Evolutionary conservation across 2,888 invertebrate species (phyloP).

Genomic region (Lepas anatifera): DNA sequence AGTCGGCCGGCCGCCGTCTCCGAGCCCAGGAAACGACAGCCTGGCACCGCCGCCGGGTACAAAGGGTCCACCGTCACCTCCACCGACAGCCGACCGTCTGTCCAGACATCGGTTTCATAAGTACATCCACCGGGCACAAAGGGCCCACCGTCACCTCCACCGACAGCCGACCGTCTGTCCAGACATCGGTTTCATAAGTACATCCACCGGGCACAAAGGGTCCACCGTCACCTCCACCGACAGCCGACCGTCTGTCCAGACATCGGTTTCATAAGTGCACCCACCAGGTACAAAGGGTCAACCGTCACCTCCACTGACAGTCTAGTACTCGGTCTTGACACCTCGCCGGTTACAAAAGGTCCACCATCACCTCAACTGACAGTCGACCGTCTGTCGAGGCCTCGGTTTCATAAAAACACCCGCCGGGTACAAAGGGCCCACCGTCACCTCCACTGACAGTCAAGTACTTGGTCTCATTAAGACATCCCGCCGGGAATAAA

Average conservation of each 20-base stretch:
- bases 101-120: not conserved
- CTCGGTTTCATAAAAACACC: too few species aligned
- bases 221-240: constrained; percentile 1
- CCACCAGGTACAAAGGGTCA: not conserved
- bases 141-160: not conserved
- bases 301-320: not conserved
- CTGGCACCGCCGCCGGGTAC: not conserved
- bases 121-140: not conserved
- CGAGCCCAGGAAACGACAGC: not conserved
- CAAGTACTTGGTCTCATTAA: not conserved
- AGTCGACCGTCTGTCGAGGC: too few species aligned
- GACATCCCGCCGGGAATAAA: not conserved
- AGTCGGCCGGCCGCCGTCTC: not conserved
- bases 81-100: not conserved
- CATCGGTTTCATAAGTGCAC: not conserved
- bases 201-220: not conserved
- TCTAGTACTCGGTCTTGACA: not conserved
- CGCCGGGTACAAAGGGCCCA: not conserved
- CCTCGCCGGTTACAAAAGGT: too few species aligned
- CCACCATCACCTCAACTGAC: too few species aligned
- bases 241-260: not conserved
- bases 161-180: not conserved
- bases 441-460: not conserved
- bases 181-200: not conserved
- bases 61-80: not conserved